Evolutionary conservation across 1,140 invertebrate genomes (phyloP), one percentile per base, ranked within the genome.

Genomic region (Panulirus ornatus): DNA sequence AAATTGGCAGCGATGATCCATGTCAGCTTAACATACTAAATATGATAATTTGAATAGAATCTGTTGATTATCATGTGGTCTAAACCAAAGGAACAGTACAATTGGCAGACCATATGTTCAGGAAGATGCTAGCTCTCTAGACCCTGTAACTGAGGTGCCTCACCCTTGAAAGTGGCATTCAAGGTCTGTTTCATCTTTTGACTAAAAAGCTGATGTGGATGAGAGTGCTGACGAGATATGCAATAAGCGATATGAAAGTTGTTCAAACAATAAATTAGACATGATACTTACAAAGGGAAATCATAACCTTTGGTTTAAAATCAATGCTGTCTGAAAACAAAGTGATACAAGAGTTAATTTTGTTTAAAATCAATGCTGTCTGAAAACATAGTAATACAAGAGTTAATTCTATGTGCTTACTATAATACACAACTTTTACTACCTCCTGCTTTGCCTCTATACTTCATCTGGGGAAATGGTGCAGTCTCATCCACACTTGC

Each of bases 201-300:
- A 81, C 78, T n/a, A 34, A 54, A 8, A 81, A 40, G n/a, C 40
- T 16, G 38, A 36, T 51, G 54, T 51, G 78, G 47, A 79, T 51
- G 54, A 36, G 78, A 81, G 42, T 81, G 78, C 78, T 58, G 78
- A 34, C 36, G 78, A 81, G 47, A 51, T 66, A 58, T 81, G 78
- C 47, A 58, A 58, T 81, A 81, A 81, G 78, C 78, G 3, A 66
- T 58, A 36, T 58, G 51, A 81, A 58, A 81, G 36, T 81, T 81
- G 78, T 47, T 30, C 30, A 81, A 81, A 58, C 78, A 54, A 81
- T 81, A 81, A 81, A 81, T 81, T 81, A 81, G 78, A 81, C 47
- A 58, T 34, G 47, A 30, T 47, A 30, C 36, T 30, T 81, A 36
- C 19, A 44, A 11, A 58, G 8, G 36, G 40, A 75, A 40, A 30